A percentile compares a stretch with the other conserved stretches of the same genome.
Conservation (phyloP, 2,888 invertebrate species). For the Imbricaverruca yamaguchii region DNA sequence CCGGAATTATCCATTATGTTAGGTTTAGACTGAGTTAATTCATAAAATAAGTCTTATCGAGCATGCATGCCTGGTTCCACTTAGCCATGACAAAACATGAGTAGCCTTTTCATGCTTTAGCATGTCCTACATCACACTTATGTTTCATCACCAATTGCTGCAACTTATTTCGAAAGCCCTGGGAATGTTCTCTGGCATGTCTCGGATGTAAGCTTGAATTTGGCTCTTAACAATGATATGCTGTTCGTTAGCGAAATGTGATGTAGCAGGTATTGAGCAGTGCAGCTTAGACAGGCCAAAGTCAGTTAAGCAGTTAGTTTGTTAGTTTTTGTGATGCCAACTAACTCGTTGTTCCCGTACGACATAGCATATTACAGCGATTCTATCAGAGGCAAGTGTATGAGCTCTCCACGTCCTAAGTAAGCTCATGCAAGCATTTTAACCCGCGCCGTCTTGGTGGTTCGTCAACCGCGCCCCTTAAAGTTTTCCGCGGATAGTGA, state of each 20-base stretch:
- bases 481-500: too few species aligned
- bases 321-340: slow-evolving; percentile 6
- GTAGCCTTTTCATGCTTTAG: too few species aligned
- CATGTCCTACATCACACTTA: background rate
- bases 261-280: background rate
- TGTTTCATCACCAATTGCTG: background rate
- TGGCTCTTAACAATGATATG: background rate
- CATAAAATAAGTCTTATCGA: too few species aligned
- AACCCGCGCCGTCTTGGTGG: too few species aligned
- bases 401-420: background rate
- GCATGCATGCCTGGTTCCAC: too few species aligned
- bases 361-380: background rate
- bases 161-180: background rate
- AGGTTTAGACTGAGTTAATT: too few species aligned
- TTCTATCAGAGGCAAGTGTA: background rate
- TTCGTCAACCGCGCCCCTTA: too few species aligned
- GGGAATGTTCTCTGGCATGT: background rate
- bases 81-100: too few species aligned
- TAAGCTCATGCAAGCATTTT: background rate
- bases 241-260: background rate
- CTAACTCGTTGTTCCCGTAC: background rate
- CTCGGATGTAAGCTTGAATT: too few species aligned
- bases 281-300: background rate
- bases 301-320: background rate
- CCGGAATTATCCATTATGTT: too few species aligned